phyloP scores from a whole-genome alignment of 2,797 vertebrate species.

The Paramormyrops hopkinsi region DNA sequence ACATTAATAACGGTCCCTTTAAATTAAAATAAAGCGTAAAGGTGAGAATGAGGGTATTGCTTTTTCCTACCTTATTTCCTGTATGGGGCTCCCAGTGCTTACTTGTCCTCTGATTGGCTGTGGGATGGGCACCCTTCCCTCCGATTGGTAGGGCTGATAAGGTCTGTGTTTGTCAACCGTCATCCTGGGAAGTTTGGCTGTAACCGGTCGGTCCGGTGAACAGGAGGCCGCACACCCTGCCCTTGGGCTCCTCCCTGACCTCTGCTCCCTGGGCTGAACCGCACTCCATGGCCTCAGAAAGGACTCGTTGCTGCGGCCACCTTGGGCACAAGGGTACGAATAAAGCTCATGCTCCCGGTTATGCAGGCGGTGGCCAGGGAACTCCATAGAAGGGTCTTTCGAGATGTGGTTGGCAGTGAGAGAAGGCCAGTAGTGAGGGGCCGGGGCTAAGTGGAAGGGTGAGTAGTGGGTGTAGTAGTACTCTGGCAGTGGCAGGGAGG shows the following conservation, averaged over 20 bases:
- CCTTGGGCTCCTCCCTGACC: slow-evolving; percentile 79
- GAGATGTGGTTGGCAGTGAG: slow-evolving; percentile 60
- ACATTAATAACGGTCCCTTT: neutral
- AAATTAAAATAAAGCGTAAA: neutral
- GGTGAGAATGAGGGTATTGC: neutral
- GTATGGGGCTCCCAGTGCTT: neutral
- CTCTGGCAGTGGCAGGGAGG: slow-evolving; percentile 61
- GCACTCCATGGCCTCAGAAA: slow-evolving; percentile 39
- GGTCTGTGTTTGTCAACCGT: slow-evolving; percentile 47
- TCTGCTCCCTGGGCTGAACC: slow-evolving; percentile 57
- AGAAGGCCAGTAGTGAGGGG: slow-evolving; percentile 72
- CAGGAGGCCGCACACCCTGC: slow-evolving; percentile 82
- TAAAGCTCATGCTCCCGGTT: slow-evolving; percentile 62
- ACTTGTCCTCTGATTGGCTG: slow-evolving; percentile 48
- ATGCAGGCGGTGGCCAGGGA: slow-evolving; percentile 60
- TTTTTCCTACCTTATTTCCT: slow-evolving; percentile 45
- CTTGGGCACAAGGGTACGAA: slow-evolving; percentile 37
- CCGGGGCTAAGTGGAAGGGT: slow-evolving; percentile 63
- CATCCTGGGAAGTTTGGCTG: slow-evolving; percentile 72
- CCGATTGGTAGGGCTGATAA: slow-evolving; percentile 31
- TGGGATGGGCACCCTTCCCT: slow-evolving; percentile 37
- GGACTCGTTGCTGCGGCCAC: neutral
- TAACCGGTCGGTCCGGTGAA: slow-evolving; percentile 83
- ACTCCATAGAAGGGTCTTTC: slow-evolving; percentile 53
- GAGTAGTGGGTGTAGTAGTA: slow-evolving; percentile 76